A percentile compares a stretch with the other conserved stretches of the same genome.
phyloP scores from a whole-genome alignment of 2,113 vertebrate species.

The Maylandia zebra region DNA sequence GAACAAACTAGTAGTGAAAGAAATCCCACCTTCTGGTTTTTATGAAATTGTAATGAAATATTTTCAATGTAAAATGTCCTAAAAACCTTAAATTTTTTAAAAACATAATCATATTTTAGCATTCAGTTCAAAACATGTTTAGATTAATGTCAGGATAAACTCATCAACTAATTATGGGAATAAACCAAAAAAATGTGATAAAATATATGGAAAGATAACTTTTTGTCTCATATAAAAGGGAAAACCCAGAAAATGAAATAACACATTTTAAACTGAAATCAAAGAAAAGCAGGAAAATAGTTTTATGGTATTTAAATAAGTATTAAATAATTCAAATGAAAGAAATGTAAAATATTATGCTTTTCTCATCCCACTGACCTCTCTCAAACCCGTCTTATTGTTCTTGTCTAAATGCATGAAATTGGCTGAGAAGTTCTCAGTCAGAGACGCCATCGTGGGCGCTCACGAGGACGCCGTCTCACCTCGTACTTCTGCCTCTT shows the following conservation, averaged over 20 bases:
- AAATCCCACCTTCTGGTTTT: not conserved
- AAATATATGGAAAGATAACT: not conserved
- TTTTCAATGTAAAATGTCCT: not conserved
- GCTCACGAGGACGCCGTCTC: conserved; percentile 24
- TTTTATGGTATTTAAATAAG: not conserved
- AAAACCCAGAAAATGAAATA: not conserved
- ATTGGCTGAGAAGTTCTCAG: not conserved
- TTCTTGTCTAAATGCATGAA: not conserved
- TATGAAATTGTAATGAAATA: not conserved
- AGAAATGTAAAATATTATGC: not conserved
- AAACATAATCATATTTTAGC: not conserved
- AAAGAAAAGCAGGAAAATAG: not conserved
- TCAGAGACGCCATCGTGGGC: not conserved
- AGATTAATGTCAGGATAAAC: not conserved
- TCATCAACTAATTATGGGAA: rapidly evolving
- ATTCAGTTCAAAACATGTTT: not conserved
- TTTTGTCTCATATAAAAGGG: rapidly evolving
- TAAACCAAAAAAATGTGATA: not conserved
- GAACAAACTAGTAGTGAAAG: not conserved
- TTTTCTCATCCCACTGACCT: not conserved
- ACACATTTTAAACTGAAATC: rapidly evolving
- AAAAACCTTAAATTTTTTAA: not conserved
- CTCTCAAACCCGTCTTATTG: not conserved
- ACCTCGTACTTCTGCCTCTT: conserved; percentile 98
- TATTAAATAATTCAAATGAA: not conserved